Conservation (phyloP, 2,797 vertebrate genomes). For the Ceyx erithaca region DNA sequence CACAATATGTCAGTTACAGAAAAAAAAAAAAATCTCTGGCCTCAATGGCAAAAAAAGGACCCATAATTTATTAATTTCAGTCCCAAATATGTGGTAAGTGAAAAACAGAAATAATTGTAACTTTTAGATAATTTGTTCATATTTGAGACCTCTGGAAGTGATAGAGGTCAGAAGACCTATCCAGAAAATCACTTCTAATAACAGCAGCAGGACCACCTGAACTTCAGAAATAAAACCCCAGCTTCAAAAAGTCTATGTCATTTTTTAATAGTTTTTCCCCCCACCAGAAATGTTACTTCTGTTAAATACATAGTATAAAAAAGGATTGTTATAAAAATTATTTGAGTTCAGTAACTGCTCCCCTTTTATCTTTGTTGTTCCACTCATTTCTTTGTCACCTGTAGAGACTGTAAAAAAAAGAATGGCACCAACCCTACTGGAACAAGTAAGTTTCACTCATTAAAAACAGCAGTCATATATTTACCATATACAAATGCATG, state of each 20-base stretch:
- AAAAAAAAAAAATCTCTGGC: background rate
- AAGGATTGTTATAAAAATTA: background rate
- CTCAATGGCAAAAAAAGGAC: background rate
- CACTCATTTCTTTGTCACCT: background rate
- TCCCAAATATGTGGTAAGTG: background rate
- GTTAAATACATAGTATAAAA: background rate
- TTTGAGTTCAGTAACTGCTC: background rate
- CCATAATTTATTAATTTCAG: background rate
- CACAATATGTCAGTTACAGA: background rate
- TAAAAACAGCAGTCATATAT: background rate
- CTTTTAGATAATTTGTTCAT: background rate
- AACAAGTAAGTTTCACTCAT: background rate
- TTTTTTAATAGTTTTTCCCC: background rate
- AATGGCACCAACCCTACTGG: background rate
- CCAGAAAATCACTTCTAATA: background rate
- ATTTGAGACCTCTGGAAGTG: background rate
- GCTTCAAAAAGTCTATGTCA: background rate
- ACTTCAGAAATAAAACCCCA: background rate
- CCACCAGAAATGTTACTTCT: background rate
- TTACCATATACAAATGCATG: background rate
- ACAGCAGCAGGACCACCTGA: background rate
- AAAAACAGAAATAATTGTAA: conserved; percentile 19
- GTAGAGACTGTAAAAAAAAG: background rate
- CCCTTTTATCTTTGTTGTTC: background rate
- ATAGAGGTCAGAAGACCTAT: background rate